These are phyloP conservation scores for Poliocrania exsul DNA, from an alignment of 2,797 vertebrate species.

Conservation along the genomic window DNA sequence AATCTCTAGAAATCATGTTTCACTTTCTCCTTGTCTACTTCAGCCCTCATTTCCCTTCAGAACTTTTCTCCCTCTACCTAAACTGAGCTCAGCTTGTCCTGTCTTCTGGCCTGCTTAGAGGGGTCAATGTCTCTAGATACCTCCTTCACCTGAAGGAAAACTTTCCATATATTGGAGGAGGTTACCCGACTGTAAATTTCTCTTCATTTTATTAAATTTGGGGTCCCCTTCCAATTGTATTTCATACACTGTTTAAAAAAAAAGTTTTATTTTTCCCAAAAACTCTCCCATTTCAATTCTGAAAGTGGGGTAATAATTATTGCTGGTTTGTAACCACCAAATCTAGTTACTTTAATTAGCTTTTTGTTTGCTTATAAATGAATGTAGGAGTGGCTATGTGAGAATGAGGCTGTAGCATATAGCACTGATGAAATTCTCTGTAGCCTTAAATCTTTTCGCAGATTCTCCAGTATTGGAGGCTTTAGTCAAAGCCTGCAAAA, in stretches of 20 bases:
- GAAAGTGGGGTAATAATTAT: background rate
- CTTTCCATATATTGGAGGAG: background rate
- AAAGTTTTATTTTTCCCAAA: background rate
- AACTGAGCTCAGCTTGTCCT: background rate
- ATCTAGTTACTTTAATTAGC: background rate
- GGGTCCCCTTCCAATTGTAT: background rate
- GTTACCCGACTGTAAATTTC: background rate
- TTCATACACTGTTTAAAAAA: background rate
- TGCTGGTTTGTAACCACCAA: background rate
- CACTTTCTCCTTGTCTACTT: background rate
- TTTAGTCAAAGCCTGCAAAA: background rate
- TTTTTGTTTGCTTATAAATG: background rate
- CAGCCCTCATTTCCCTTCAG: background rate
- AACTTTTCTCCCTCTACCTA: background rate
- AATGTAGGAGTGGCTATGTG: background rate
- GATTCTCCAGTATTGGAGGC: background rate
- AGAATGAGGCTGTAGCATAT: background rate
- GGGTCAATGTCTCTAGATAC: background rate
- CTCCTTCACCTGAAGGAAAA: background rate
- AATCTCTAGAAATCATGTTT: background rate
- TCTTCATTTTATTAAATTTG: background rate
- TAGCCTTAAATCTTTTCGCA: background rate
- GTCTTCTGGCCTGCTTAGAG: background rate
- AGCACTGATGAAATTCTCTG: background rate
- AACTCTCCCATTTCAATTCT: background rate